Base-by-base conservation (phyloP, 2,113 vertebrate species). In the Ancistrus triradiatus region DNA sequence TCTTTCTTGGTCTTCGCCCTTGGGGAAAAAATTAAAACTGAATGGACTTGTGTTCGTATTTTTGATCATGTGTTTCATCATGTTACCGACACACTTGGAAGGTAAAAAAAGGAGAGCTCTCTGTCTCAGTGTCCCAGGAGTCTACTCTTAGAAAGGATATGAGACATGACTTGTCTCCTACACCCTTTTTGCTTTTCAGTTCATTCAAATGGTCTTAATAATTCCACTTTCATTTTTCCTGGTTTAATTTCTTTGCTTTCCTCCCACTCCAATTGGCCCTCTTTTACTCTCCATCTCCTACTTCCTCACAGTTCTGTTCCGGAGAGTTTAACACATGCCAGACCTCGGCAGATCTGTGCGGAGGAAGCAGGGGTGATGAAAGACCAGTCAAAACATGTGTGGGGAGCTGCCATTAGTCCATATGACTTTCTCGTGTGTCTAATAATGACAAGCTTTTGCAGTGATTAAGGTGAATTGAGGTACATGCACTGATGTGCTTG, bases 271-370 rank as follows among this genome's bases (percentile, higher is more conserved):
- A 53, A 40, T 28, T 64, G 48, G 43, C n/a, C 4, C 49, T 48
- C 37, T 60, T 47, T 43, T 63, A 50, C 31, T 59, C 59, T 57
- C 47, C 47, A 27, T 40, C 46, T 69, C 25, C 17, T 63, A 42
- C 44, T 60, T 68, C 59, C 53, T 66, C 51, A 51, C 46, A 51
- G 44, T 76, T 21, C 3, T 64, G 57, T 74, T 77, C 47, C 55
- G 49, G 65, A 73, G 56, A 63, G 59, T 68, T 74, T 69, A 83
- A 77, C 63, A 64, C 69, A 83, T 66, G 57, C 72, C 72, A 77
- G 66, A 75, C 68, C 33, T 67, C 52, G 7, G 59, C 35, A 66
- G 40, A 74, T 69, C 63, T 50, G 59, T 72, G 28, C 58, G 74
- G 49, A 68, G 67, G 57, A 73, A 68, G 59, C 38, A 69, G 49